phyloP scores from a whole-genome alignment of 1,140 invertebrate genomes.

The Caenorhabditis tropicalis region DNA sequence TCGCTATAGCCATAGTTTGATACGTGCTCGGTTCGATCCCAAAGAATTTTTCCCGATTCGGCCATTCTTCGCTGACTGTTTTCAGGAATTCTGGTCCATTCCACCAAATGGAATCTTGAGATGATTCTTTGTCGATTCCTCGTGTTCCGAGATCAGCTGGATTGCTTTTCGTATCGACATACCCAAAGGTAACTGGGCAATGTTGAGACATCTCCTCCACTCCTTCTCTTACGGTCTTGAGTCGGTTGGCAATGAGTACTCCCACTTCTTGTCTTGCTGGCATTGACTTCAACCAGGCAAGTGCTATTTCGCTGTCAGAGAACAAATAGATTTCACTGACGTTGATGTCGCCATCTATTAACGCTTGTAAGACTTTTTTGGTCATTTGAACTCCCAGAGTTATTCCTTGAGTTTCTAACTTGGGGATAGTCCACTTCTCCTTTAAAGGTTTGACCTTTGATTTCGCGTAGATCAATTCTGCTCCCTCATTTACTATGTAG shows the following conservation, averaged over 20 bases:
- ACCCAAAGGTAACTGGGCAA: background rate
- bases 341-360: background rate
- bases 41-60: background rate
- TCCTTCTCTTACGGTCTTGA: background rate
- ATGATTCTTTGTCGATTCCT: background rate
- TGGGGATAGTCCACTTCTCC: conserved; percentile 19
- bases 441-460: conserved; percentile 18
- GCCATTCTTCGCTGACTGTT: background rate
- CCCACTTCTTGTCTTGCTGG: background rate
- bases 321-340: background rate
- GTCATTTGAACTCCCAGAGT: background rate
- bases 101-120: background rate
- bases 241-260: background rate
- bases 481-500: background rate
- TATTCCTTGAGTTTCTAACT: conserved; percentile 24
- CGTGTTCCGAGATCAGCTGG: conserved; percentile 45
- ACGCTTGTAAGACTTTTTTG: background rate
- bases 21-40: background rate
- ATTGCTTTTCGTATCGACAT: conserved; percentile 31
- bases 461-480: conserved; percentile 28
- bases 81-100: background rate
- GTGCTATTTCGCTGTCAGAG: background rate
- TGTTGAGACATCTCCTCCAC: background rate
- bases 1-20: background rate
- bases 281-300: conserved; percentile 3